Conservation (phyloP, 2,113 vertebrate genomes). For the Gymnogyps californianus region DNA sequence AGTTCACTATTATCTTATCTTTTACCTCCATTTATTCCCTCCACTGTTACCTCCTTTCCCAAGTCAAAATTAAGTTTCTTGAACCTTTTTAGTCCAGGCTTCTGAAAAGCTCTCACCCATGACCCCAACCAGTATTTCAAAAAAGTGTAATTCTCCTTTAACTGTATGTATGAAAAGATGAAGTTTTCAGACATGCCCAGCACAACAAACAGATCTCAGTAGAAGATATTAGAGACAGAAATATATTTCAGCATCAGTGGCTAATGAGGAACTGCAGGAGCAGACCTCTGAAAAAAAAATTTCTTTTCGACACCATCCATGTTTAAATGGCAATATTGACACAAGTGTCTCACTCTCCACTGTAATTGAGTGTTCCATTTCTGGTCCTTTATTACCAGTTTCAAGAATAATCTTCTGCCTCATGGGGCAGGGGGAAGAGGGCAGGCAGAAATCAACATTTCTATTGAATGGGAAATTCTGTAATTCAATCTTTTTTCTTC, state of each 20-base stretch:
- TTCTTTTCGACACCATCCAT: not conserved
- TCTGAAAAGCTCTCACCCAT: not conserved
- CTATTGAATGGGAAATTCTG: conserved; percentile 25
- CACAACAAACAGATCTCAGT: not conserved
- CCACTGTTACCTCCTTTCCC: not conserved
- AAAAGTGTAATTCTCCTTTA: not conserved
- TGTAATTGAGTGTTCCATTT: conserved; percentile 14
- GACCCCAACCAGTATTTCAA: not conserved
- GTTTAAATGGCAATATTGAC: conserved; percentile 29
- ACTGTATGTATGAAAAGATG: not conserved
- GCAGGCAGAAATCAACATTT: conserved; percentile 29
- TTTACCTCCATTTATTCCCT: not conserved
- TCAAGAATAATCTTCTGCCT: conserved; percentile 38
- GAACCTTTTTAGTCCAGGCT: not conserved
- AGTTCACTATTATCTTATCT: not conserved
- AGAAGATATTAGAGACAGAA: not conserved
- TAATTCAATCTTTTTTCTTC: conserved; percentile 11
- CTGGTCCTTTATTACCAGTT: conserved; percentile 14
- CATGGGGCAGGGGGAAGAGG: not conserved
- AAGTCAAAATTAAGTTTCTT: not conserved
- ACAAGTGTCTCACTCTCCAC: not conserved
- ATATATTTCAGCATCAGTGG: not conserved
- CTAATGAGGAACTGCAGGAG: not conserved
- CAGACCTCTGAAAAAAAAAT: not conserved
- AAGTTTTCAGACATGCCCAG: not conserved